Base-by-base conservation (phyloP, 2,797 vertebrate species). In the Acipenser ruthenus region DNA sequence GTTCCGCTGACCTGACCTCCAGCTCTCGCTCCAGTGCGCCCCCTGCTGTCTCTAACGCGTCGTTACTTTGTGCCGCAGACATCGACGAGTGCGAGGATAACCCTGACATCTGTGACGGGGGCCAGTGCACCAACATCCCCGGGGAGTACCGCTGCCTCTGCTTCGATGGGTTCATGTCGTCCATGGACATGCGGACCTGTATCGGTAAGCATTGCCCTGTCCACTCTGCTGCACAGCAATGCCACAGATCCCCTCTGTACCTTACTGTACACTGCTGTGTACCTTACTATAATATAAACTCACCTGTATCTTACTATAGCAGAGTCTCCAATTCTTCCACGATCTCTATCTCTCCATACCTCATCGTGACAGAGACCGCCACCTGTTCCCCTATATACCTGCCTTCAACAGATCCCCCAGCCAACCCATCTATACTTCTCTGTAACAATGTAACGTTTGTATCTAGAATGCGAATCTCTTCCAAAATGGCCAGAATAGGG, bases 51-150 rank as follows among this genome's bases (percentile, higher is more conserved):
- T 37, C 23, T 37, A 63, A 63, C 18, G 12, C 12, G 10, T 18
- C 18, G 37, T 10, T 68, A 55, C 37, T n/a, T 5, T 37, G 12
- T 65, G 15, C 37, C 64, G 62, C 70, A 98, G 96, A 97, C 64
- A 94, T 97, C 6, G 93, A 98, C 2, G 95, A 98, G 73, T 97
- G 95, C 65, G 94, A 93, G 71, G 94, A 95, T 62, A 93, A 84
- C 15, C 93, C 93, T 0, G 92, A 94, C 53, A 91, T 97, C 82
- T 98, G 95, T 49, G 92, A 95, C 0, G 92, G 91, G 0, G 95
- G 94, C 58, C 95, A 95, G 82, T 97, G 94, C 68, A 93, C 89
- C 50, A 98, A 96, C 78, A 87, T 94, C 69, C 94, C 89, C 0
- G 94, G 94, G 1, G 92, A 94, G 70, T 96, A 97, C 72, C 92